Evolutionary conservation across 2,888 invertebrate genomes (phyloP), one percentile per base, ranked within the genome.

Genomic region (Eurois occulta): DNA sequence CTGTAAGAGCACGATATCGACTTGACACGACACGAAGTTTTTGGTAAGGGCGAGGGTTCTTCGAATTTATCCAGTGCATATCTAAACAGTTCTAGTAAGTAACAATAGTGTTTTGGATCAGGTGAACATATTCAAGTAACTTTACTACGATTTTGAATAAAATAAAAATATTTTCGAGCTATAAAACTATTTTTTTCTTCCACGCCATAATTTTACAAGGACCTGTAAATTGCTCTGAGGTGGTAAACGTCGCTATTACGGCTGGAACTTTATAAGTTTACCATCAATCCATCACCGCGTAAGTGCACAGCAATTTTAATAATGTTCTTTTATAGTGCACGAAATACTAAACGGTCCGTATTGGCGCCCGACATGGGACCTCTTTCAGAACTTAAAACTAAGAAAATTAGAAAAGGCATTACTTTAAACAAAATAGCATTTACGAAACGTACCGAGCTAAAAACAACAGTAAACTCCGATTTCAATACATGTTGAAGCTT

Each of bases 161-260:
- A 52, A 77, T 77, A 62, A 68, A 76, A 75, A 80, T 80, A 69
- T 66, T 66, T 86, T 74, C 5, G 10, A 62, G 75, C 55, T 46
- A 76, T 83, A 64, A 78, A 71, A 71, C 48, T 62, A 65, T 65
- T 55, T 24, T 18, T 52, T 73, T 68, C 43, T 72, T 78, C 58
- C 24, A 69, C 62, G 79, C 82, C 74, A 80, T 82, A 66, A 74
- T 86, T 80, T 85, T 78, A 75, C 65, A 68, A 67, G 41, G 52
- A 16, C 75, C 66, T 66, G 78, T 75, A 84, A 83, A 87, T 73
- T 78, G 78, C 75, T 81, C 64, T 32, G 75, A 77, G 80, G 81
- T 85, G 87, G 83, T 85, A 86, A 86, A 83, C 79, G 84, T 78
- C 60, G 84, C 84, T 80, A 87, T 87, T 87, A 87, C 70, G 62